Conservation (phyloP, 2,113 vertebrate genomes). For the Lethenteron camtschaticum region DNA sequence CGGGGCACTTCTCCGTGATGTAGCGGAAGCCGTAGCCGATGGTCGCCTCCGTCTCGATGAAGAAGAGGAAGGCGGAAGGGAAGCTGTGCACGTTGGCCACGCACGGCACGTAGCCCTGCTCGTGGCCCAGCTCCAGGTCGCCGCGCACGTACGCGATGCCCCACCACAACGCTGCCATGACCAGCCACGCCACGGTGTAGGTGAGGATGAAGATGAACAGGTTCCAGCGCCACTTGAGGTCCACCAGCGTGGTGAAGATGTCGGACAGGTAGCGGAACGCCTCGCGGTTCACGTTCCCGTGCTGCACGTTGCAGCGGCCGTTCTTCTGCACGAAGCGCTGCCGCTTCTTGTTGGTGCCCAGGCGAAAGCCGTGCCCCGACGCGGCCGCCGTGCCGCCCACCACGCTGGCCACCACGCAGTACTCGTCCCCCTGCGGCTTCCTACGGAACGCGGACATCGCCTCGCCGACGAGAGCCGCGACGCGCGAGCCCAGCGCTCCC, state of each 20-base stretch:
- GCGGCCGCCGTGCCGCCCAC: too few relatives aligned
- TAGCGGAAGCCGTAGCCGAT: constrained; percentile 93
- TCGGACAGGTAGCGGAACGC: constrained; percentile 92
- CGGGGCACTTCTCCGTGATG: constrained; percentile 93
- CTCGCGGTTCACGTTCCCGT: constrained; percentile 90
- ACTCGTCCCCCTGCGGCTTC: too few relatives aligned
- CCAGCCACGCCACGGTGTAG: constrained; percentile 95
- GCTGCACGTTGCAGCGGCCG: constrained; percentile 93
- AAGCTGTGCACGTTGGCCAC: constrained; percentile 98
- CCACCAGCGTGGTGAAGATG: constrained; percentile 89
- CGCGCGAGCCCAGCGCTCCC: too few relatives aligned
- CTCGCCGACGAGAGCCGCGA: too few relatives aligned
- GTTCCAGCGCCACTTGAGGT: constrained; percentile 99
- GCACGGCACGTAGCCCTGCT: constrained; percentile 76
- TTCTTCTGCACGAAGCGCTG: constrained; percentile 99
- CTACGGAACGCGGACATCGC: too few relatives aligned
- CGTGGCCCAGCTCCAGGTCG: constrained; percentile 40
- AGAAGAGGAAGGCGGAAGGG: constrained; percentile 92
- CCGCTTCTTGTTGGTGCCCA: constrained; percentile 12
- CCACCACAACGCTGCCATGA: constrained; percentile 99
- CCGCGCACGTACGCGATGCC: constrained; percentile 80
- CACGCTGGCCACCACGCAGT: too few relatives aligned
- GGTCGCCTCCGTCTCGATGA: constrained; percentile 91
- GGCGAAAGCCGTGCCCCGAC: too few relatives aligned
- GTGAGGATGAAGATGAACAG: constrained; percentile 95